These are phyloP conservation scores for Micoletzkya japonica DNA, from an alignment of 2,888 invertebrate species.

Conservation along the genomic window DNA sequence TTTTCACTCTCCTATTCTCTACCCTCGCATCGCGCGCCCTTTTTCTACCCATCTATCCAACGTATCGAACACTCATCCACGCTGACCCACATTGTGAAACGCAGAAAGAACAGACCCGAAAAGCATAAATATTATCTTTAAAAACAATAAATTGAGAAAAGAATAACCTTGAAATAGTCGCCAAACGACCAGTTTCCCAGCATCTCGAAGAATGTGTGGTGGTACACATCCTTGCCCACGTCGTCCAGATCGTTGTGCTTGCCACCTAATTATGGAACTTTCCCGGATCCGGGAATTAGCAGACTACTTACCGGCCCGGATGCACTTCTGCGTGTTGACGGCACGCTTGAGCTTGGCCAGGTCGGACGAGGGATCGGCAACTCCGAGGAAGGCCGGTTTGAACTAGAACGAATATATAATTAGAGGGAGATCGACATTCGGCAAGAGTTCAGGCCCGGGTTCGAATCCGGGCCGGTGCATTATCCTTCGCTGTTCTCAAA, in stretches of 20 bases:
- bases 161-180: conserved; percentile 90
- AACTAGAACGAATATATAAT: conserved; percentile 70
- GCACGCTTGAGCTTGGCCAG: conserved; percentile 82
- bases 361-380: conserved; percentile 92
- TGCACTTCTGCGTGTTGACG: conserved; percentile 96
- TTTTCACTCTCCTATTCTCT: too few species aligned
- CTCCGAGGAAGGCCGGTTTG: conserved; percentile 95
- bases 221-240: conserved; percentile 98
- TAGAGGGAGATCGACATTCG: not conserved
- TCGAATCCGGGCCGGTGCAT: too few species aligned
- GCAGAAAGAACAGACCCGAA: not conserved
- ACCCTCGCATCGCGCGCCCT: not conserved
- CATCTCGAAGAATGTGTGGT: conserved; percentile 99
- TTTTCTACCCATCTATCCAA: not conserved
- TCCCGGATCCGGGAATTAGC: conserved; percentile 9
- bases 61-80: not conserved
- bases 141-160: not conserved
- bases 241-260: conserved; percentile 99
- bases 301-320: conserved; percentile 74
- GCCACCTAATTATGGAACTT: conserved; percentile 73
- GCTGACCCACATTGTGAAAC: not conserved
- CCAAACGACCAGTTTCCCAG: conserved; percentile 99
- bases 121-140: not conserved
- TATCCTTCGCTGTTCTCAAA: too few species aligned
- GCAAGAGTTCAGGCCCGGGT: conserved; percentile 1